Base-by-base conservation (phyloP, 1,140 invertebrate genomes). In the Parasteatoda tepidariorum region DNA sequence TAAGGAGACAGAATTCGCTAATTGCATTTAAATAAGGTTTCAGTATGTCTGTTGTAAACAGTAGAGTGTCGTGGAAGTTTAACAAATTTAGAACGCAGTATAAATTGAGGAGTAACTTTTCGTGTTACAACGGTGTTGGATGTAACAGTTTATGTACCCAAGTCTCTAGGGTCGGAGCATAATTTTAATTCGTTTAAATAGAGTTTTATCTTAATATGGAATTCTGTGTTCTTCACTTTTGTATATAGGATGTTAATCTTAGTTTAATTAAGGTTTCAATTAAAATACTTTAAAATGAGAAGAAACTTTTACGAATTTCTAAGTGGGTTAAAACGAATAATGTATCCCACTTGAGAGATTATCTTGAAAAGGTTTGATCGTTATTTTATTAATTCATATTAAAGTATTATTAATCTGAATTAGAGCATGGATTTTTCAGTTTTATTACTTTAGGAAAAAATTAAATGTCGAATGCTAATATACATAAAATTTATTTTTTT, bases 1-100 rank as follows among this genome's bases (percentile, higher is more conserved):
- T 55, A 71, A 57, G 68, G 41, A 31, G 26, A 71, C 41, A 55
- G 68, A 28, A 71, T 71, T 71, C 30, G 68, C 41, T 71, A 71
- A 71, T 71, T 71, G 68, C 68, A 71, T 71, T 71, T 71, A 71
- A 71, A 71, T 71, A 71, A 71, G 68, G 48, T 71, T 55, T 57
- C 68, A 28, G n/a, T 48, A 6, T 38, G 38, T 71, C 48, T 9
- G 7, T 15, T 1, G 68, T 55, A 55, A 54, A 57, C 48, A 68
- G 66, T 31, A 22, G 26, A n/a, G 13, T 34, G 18, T 28, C 30
- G 22, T 22, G 13, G 13, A 6, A 11, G 48, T 3, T n/a, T 18
- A 48, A 18, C 9, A 48, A 48, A 48, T 55, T 55, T 28, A 71
- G 22, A 55, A 18, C 6, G 13, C 38, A 28, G 2, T 48, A 18